Evolutionary conservation across 2,113 vertebrate genomes (phyloP), one percentile per base, ranked within the genome.

Genomic region (Pterocles orientalis): DNA sequence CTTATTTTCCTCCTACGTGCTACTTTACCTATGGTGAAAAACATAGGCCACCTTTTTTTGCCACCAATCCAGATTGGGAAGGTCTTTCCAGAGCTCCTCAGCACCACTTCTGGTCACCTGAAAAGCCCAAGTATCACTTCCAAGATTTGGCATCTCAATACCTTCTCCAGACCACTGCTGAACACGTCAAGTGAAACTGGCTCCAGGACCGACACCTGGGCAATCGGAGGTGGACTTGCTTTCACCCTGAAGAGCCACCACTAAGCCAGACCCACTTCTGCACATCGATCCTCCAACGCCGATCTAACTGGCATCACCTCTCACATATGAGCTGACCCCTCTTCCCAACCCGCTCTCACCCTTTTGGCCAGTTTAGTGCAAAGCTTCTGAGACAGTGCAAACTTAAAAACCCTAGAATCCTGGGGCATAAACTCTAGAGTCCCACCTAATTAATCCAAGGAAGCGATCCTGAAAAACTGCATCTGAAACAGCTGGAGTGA

Each of bases 221-320:
- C 57, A 53, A 53, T 47, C 20, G 60, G 20, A 61, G 47, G 12
- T 19, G 14, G 31, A 20, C 10, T 34, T 1, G 3, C 11, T 62
- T 41, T 41, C 31, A 31, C 26, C 21, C 25, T 47, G 18, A 41
- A 43, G n/a, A n/a, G n/a, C n/a, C n/a, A n/a, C n/a, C n/a, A n/a
- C n/a, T n/a, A n/a, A n/a, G n/a, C 21, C 60, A 47, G 29, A 61
- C 24, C 47, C 10, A 6, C 3, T 41, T 21, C 68, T 75, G 23
- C 54, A 81, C 21, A 12, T 28, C 3, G 0, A 15, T 61, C 39
- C 39, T 61, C 25, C 0, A 0, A 18, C 26, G 54, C 19, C 1
- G 1, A 80, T 34, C 11, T 18, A 33, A 33, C 18, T 1, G 0
- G 58, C 43, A 28, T 8, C 8, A 1, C 41, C 16, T 56, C 29